phyloP scores from a whole-genome alignment of 2,888 invertebrate species.

The Rhorus exstirpatorius region DNA sequence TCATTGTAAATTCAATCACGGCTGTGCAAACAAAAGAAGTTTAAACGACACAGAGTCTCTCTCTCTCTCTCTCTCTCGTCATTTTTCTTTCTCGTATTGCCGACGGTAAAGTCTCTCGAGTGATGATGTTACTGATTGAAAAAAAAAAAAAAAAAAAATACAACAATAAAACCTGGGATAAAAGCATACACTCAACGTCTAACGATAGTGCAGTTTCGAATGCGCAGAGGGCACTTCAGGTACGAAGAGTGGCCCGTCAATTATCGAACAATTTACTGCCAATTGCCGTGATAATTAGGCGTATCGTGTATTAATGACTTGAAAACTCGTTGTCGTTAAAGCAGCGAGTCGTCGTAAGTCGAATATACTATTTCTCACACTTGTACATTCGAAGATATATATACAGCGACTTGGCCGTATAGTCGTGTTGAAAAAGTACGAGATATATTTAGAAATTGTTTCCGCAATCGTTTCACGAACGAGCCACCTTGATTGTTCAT shows the following conservation, averaged over 20 bases:
- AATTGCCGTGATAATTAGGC: conserved; percentile 58
- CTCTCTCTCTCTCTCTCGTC: conserved; percentile 8
- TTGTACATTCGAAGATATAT: neutral
- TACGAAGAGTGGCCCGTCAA: conserved; percentile 32
- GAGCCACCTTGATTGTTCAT: too few species aligned
- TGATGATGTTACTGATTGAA: neutral
- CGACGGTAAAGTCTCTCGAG: neutral
- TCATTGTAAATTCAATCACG: conserved; percentile 26
- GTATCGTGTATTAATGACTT: conserved; percentile 55
- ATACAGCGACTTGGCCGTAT: neutral
- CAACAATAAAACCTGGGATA: conserved; percentile 4
- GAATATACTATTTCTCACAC: neutral
- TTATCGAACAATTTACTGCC: conserved; percentile 55
- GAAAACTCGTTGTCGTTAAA: conserved; percentile 53
- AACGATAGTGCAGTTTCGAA: conserved; percentile 21
- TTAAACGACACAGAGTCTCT: neutral
- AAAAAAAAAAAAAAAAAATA: neutral
- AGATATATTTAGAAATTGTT: neutral
- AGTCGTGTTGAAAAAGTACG: neutral
- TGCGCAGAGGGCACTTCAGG: neutral
- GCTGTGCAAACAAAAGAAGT: neutral
- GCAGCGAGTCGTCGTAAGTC: conserved; percentile 42
- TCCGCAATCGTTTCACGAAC: too few species aligned
- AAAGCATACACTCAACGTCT: conserved; percentile 28
- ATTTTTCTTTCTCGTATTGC: neutral